Conservation (phyloP, 2,797 vertebrate genomes). For the Macroramphosus scolopax region DNA sequence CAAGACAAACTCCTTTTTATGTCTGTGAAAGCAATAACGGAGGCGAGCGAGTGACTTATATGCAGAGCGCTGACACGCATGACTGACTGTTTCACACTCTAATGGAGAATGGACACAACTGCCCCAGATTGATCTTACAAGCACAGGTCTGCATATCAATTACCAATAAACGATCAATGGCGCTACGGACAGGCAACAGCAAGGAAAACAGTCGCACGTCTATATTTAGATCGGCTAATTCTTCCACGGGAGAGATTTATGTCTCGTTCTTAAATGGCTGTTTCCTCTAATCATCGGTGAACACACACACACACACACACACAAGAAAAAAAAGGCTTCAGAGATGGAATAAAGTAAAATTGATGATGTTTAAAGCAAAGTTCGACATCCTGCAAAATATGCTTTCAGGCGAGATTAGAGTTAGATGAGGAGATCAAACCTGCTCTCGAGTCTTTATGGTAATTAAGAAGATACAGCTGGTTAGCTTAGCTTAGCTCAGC, state of each 20-base stretch:
- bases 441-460: no score
- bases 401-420: no score
- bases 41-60: slow-evolving; percentile 16
- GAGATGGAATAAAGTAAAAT: no score
- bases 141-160: slow-evolving; percentile 57
- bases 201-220: slow-evolving; percentile 31
- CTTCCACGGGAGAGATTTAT: slow-evolving; percentile 12
- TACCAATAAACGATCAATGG: slow-evolving; percentile 57
- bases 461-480: neutral
- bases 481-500: slow-evolving; percentile 8
- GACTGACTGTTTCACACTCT: slow-evolving; percentile 57
- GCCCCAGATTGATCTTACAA: slow-evolving; percentile 54
- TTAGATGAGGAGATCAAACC: no score
- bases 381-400: no score
- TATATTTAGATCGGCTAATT: slow-evolving; percentile 34
- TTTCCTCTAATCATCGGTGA: slow-evolving; percentile 11
- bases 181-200: slow-evolving; percentile 26
- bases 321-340: no score
- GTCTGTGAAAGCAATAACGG: slow-evolving; percentile 22
- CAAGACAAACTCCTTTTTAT: slow-evolving; percentile 27
- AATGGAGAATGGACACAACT: slow-evolving; percentile 44
- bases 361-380: no score
- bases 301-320: no score
- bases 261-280: slow-evolving; percentile 21
- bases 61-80: slow-evolving; percentile 44